Evolutionary conservation across 2,888 invertebrate genomes (phyloP), one percentile per base, ranked within the genome.

Genomic region (Eupithecia insigniata): DNA sequence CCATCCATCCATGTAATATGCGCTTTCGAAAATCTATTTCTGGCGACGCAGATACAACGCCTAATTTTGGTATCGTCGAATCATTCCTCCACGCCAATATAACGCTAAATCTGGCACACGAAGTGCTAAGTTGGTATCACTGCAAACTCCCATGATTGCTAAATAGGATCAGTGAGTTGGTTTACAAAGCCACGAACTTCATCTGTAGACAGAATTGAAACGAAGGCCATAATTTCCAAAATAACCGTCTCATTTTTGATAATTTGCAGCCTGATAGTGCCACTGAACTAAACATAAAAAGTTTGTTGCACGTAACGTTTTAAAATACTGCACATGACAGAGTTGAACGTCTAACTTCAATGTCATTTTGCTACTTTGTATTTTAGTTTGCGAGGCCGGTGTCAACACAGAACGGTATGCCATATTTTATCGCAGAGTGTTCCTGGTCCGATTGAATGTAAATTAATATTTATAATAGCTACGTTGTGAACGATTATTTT

Each of bases 311-410:
- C 55, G 55, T 55, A 55, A 55, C 26, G 26, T 55, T 22, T 55
- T 26, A 26, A 55, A 51, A 55, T 55, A 55, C 55, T 55, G 55
- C 55, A 55, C 55, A 55, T 55, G 55, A 55, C 55, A 55, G 55
- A 55, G 55, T 55, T 55, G 55, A 55, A 26, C 55, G 55, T 60
- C 60, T 60, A 60, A 60, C 60, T 60, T 60, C 60, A 60, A 55
- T 60, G 60, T 60, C 30, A 60, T 30, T 60, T 60, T 18, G 60
- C 22, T 28, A 60, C 60, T 60, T 60, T 30, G 60, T 60, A 60
- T 60, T 60, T 30, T 60, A 60, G 60, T 60, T 60, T 60, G 28
- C 60, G 28, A 60, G 60, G 60, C 60, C 60, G 60, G 18, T 60
- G 60, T 60, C 60, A 60, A 55, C 55, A 55, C 55, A 55, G 55